Conservation (phyloP, 2,888 invertebrate species). For the Acanthosepion pharaonis region DNA sequence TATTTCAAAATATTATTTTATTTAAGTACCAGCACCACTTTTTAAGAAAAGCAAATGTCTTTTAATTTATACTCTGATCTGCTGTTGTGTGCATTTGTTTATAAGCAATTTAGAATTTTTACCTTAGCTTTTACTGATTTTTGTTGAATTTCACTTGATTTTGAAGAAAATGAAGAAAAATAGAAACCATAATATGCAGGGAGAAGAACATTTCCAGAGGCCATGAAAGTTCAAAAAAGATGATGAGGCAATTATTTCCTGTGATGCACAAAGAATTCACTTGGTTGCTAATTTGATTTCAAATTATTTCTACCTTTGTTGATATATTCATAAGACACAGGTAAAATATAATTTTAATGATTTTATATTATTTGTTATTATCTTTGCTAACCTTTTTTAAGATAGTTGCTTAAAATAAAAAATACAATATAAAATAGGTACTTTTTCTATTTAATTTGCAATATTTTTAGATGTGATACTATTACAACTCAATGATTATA, state of each 20-base stretch:
- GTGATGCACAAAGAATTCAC: too few species aligned
- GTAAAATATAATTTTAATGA: not conserved
- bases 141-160: not conserved
- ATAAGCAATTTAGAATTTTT: not conserved
- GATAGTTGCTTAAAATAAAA: not conserved
- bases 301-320: not conserved
- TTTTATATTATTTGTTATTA: too few species aligned
- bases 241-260: not conserved
- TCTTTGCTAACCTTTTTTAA: not conserved
- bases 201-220: not conserved
- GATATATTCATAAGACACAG: not conserved
- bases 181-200: not conserved
- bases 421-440: not conserved
- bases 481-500: too few species aligned
- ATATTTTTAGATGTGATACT: too few species aligned
- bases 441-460: not conserved
- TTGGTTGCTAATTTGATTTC: not conserved
- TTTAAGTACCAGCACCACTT: too few species aligned
- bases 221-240: not conserved
- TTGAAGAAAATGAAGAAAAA: slow-evolving; percentile 20
- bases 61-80: too few species aligned
- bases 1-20: too few species aligned
- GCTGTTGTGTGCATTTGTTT: not conserved
- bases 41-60: too few species aligned
- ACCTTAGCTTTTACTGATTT: not conserved